Base-by-base conservation (phyloP, 2,888 invertebrate species). In the Pachycephus smyrnensis region DNA sequence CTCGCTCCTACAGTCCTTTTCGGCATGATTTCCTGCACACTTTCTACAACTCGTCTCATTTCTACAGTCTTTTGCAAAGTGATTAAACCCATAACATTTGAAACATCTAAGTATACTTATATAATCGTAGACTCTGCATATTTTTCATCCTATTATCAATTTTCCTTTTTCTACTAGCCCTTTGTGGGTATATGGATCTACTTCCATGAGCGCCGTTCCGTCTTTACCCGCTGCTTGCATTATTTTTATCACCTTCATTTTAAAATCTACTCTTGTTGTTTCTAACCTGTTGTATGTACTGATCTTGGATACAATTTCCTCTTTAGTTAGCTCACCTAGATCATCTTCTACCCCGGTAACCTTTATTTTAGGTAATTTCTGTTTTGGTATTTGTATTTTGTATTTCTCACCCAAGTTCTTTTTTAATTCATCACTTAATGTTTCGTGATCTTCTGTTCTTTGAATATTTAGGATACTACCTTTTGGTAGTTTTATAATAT, bases 131-230 rank as follows among this genome's bases (percentile, higher is more conserved):
- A 76, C 75, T 35, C 75, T 30, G 40, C 78, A 78, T 35, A 23
- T 78, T 31, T 73, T 76, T 75, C 78, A 78, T 75, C 78, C 78
- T 35, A 78, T 32, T 33, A 75, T 76, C 68, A 78, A 69, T 55
- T 55, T 73, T 33, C 32, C 32, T 30, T 15, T 75, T 73, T 78
- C 75, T 23, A 78, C 12, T 23, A 78, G 37, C 30, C 23, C n/a
- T 40, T n/a, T 33, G 55, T 76, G 76, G 2, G 75, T 78, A n/a
- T 75, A 71, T 23, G 78, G 69, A 32, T 78, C 75, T 3, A 78
- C 78, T 23, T 79, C 77, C 33, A 75, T 68, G 11, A 77, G 74
- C 30, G 75, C 32, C 11, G 69, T 75, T 6, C 36, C 35, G 11
- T 36, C 40, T 77, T 69, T 32, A 11, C 73, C 31, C 12, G 9